These are phyloP conservation scores for Pipa parva DNA, from an alignment of 2,113 vertebrate species.

Conservation along the genomic window DNA sequence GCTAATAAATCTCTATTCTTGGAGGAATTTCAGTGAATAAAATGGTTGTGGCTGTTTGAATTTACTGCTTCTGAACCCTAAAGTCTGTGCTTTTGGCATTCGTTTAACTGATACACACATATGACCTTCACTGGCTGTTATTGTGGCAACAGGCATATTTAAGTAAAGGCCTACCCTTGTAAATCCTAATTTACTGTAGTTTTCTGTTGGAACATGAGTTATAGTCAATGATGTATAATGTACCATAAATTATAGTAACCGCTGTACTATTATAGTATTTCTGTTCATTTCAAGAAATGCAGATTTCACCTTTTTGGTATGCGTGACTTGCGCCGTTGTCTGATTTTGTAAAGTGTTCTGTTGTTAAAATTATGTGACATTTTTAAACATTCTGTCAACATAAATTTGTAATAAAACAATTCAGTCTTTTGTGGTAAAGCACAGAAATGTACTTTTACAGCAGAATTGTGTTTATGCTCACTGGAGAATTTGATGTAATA, in stretches of 20 bases:
- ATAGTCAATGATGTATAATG: constrained; percentile 19
- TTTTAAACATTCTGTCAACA: too few relatives aligned
- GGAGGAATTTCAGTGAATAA: background rate
- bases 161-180: constrained; percentile 7
- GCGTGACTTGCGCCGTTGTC: background rate
- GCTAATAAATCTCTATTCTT: constrained; percentile 12
- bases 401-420: too few relatives aligned
- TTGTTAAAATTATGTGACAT: too few relatives aligned
- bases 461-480: too few relatives aligned
- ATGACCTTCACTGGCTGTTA: constrained; percentile 32
- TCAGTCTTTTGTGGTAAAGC: too few relatives aligned
- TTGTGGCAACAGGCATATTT: constrained; percentile 44
- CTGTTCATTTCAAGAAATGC: background rate
- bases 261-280: background rate
- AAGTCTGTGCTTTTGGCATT: constrained; percentile 9
- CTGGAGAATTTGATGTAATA: too few relatives aligned
- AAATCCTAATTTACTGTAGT: background rate
- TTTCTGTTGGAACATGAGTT: background rate
- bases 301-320: background rate
- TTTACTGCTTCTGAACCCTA: background rate
- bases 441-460: too few relatives aligned
- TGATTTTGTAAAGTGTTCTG: background rate
- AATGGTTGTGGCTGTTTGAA: background rate
- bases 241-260: background rate
- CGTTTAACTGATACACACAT: constrained; percentile 28